Conservation (phyloP, 2,797 vertebrate genomes). For the Onychomys torridus region DNA sequence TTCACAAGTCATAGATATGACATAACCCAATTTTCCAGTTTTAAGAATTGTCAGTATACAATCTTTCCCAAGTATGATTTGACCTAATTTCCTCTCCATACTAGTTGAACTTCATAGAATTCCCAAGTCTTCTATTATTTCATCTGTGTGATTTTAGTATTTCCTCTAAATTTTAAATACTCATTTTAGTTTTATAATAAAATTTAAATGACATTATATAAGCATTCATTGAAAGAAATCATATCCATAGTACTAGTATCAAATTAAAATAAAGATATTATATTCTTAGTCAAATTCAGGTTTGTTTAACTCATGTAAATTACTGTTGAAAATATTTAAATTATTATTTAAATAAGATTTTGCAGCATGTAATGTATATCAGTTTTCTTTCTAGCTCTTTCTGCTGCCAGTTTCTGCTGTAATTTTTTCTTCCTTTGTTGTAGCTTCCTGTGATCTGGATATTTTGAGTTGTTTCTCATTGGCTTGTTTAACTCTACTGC, state of each 20-base stretch:
- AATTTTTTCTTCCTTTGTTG: not conserved
- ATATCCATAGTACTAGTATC: not conserved
- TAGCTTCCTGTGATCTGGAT: not conserved
- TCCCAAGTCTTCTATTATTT: not conserved
- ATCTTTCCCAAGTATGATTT: not conserved
- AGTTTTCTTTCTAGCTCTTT: not conserved
- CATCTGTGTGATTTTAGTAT: not conserved
- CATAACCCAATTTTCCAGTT: not conserved
- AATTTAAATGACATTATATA: not conserved
- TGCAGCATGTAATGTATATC: not conserved
- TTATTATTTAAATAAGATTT: not conserved
- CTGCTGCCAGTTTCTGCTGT: not conserved
- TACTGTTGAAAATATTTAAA: not conserved
- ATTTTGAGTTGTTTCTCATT: not conserved
- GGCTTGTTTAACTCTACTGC: not conserved
- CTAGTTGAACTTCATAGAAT: not conserved
- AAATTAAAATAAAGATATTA: not conserved
- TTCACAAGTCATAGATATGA: not conserved
- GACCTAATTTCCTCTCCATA: not conserved
- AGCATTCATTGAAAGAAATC: not conserved
- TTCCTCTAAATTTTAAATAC: not conserved
- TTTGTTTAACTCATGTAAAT: not conserved
- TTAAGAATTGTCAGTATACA: not conserved
- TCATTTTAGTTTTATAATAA: not conserved
- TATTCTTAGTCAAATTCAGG: not conserved